Evolutionary conservation across 2,113 vertebrate genomes (phyloP).

Genomic region (Aplodontia rufa): DNA sequence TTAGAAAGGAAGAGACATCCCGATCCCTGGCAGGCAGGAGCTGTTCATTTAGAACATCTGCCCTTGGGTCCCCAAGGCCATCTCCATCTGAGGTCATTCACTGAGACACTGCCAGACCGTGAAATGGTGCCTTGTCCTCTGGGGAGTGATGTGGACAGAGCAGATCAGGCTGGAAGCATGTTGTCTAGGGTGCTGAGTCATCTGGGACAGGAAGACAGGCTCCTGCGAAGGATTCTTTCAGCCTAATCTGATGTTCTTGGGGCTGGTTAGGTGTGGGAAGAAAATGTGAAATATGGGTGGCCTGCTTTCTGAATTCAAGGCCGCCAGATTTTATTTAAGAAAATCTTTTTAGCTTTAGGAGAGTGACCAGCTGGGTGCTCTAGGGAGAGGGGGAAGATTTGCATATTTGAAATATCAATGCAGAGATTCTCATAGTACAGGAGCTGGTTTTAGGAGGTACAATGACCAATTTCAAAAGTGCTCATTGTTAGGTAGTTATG

Average conservation of each 20-base stretch:
- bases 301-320: neutral
- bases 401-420: neutral
- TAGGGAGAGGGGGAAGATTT: neutral
- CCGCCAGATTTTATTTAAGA: neutral
- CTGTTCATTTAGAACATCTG: neutral
- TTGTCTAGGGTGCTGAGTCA: neutral
- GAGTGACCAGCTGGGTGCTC: neutral
- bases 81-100: neutral
- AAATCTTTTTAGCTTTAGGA: neutral
- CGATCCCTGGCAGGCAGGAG: neutral
- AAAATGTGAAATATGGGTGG: neutral
- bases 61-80: neutral
- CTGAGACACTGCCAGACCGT: neutral
- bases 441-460: neutral
- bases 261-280: neutral
- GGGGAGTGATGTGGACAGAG: neutral
- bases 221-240: neutral
- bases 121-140: neutral
- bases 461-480: neutral
- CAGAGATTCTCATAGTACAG: neutral
- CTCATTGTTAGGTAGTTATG: neutral
- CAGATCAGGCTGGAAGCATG: neutral
- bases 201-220: neutral
- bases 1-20: neutral
- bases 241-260: neutral